Conservation (phyloP, 2,888 invertebrate species). For the Acleris laterana region DNA sequence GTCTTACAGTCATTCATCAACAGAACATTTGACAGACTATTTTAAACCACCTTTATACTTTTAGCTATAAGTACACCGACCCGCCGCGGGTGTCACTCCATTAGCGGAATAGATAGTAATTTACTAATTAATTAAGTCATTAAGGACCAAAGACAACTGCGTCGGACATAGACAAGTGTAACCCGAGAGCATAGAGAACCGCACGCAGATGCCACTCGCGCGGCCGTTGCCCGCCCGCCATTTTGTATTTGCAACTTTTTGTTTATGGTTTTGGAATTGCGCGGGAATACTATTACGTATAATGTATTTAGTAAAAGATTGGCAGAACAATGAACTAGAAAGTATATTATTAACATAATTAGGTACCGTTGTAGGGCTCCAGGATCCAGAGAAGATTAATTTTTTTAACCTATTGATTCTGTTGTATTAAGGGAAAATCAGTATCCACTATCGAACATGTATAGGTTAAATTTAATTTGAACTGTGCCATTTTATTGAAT, state of each 20-base stretch:
- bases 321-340: background rate
- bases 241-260: slow-evolving; percentile 50
- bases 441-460: too few relatives aligned
- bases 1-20: too few relatives aligned
- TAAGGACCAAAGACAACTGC: slow-evolving; percentile 61
- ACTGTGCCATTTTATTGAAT: too few relatives aligned
- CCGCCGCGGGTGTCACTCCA: slow-evolving; percentile 24
- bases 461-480: too few relatives aligned
- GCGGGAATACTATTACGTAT: slow-evolving; percentile 1
- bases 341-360: too few relatives aligned
- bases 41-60: background rate
- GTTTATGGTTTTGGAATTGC: slow-evolving; percentile 38
- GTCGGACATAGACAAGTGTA: slow-evolving; percentile 54
- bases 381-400: too few relatives aligned
- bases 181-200: slow-evolving; percentile 65
- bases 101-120: slow-evolving; percentile 6
- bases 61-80: slow-evolving; percentile 14
- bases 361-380: too few relatives aligned
- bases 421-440: too few relatives aligned
- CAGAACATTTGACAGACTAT: background rate
- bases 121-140: slow-evolving; percentile 27
- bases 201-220: slow-evolving; percentile 65
- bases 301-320: too few relatives aligned
- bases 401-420: too few relatives aligned
- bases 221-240: slow-evolving; percentile 68